Base-by-base conservation (phyloP, 2,888 invertebrate genomes). In the Callinectes sapidus region DNA sequence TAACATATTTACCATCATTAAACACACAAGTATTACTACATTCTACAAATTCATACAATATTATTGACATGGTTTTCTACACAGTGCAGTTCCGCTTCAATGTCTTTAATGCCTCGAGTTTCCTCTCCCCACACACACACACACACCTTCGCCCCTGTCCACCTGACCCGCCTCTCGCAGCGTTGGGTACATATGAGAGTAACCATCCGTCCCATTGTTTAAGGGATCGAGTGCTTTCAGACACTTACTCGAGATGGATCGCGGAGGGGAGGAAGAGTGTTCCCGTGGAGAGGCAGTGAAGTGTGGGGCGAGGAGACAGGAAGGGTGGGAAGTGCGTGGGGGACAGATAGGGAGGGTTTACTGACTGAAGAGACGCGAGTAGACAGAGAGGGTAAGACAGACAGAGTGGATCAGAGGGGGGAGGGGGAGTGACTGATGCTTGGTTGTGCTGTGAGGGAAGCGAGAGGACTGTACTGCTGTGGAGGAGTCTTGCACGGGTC, bases 181-280 rank as follows among this genome's bases (percentile, higher is more conserved):
- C 55, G 88, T 39, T 13, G 89, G 39, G 89, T 16, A 32, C 28
- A 88, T 32, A 54, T 0, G 48, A 90, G 90, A 85, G 90, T 90
- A 90, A 81, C 85, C 90, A 71, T 90, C 71, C 71, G 71, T 71
- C 71, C 71, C 71, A 71, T 71, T 91, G 77, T 77, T 88, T 91
- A 87, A 91, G 77, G 91, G 87, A 91, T 91, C 35, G 91, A 91
- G 91, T 91, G 91, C 91, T 91, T 91, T 88, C 91, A 77, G 86
- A 71, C 91, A 87, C 91, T 87, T 71, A 71, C 91, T 71, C 23
- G 55, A 91, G 87, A 90, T 86, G 85, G 90, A 90, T 86, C 86
- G 54, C 18, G 85, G 55, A 86, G 90, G 86, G 55, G 54, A 39
- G 61, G 86, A 61, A 32, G 35, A 77, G 54, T 77, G 32, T 71